Conservation (phyloP, 1,140 invertebrate species). For the Myzus persicae region DNA sequence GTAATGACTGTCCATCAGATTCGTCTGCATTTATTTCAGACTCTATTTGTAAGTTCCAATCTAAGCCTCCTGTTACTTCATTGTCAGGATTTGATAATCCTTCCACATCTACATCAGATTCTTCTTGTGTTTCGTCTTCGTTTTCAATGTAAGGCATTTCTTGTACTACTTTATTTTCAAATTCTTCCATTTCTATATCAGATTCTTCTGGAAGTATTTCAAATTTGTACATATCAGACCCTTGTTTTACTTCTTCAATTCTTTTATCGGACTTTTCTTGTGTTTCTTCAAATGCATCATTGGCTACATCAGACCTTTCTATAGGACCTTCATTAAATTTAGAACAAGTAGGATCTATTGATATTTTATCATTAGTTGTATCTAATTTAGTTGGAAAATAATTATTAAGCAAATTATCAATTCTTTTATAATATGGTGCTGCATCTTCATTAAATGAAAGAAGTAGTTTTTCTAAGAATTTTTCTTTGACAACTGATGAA, state of each 20-base stretch:
- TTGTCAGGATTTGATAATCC: neutral
- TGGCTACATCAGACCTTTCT: neutral
- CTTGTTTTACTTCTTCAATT: neutral
- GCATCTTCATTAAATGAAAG: neutral
- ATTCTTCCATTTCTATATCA: neutral
- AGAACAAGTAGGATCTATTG: neutral
- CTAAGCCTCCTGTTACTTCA: neutral
- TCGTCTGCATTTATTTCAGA: neutral
- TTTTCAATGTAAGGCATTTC: too few relatives aligned
- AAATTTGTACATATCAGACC: neutral
- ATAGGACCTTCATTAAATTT: neutral
- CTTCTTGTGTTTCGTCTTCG: neutral
- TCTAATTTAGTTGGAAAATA: conserved; percentile 13
- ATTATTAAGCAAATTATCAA: neutral
- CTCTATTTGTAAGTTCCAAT: neutral
- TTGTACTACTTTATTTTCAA: neutral
- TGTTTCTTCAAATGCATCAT: neutral
- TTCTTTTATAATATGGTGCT: neutral
- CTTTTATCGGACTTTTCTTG: neutral
- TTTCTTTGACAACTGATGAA: neutral
- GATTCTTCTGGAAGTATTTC: neutral
- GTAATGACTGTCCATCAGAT: neutral
- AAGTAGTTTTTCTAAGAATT: conserved; percentile 27
- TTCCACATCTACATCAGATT: conserved; percentile 12
- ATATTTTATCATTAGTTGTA: neutral